Base-by-base conservation (phyloP, 2,888 invertebrate genomes). In the Aphrophora alni region DNA sequence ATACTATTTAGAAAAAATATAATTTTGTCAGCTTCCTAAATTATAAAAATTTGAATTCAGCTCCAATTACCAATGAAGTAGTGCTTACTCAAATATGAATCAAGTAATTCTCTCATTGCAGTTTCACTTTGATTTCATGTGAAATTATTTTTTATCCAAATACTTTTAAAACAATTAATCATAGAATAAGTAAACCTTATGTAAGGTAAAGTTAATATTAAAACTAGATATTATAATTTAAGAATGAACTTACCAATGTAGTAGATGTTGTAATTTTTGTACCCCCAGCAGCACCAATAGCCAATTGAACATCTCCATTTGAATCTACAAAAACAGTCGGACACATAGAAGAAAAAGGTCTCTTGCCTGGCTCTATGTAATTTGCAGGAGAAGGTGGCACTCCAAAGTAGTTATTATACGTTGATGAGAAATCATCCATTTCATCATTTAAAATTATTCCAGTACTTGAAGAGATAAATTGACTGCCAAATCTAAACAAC, bases 391-490 rank as follows among this genome's bases (percentile, higher is more conserved):
- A 95, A 0, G 95, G 95, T 73, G 93, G 93, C 12, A 96, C 85
- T 0, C 92, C 93, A 87, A 94, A 95, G 83, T 89, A 92, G 86
- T 94, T 94, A 0, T 90, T 90, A 81, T 93, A 91, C 28, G 93
- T 92, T 0, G 94, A 92, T 0, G 97, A 95, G 88, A 98, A 99
- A 87, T 99, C 98, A 85, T 97, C 97, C 96, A 99, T 98, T 83
- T 96, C 95, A 87, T 97, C 95, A 88, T 98, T 99, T 88, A 97
- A 93, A 21, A 98, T 90, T 27, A 99, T 95, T 0, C 98, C 99
- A 0, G 97, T 96, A 78, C 92, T 92, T 33, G 89, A 89, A 0
- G 97, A 97, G 4, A 94, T 91, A 82, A 94, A 91, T 81, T 94
- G 94, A 1, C 96, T 93, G 0, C 98, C 98, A 88, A 85, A 84